Evolutionary conservation across 2,113 vertebrate genomes (phyloP).

Genomic region (Apteryx owenii): DNA sequence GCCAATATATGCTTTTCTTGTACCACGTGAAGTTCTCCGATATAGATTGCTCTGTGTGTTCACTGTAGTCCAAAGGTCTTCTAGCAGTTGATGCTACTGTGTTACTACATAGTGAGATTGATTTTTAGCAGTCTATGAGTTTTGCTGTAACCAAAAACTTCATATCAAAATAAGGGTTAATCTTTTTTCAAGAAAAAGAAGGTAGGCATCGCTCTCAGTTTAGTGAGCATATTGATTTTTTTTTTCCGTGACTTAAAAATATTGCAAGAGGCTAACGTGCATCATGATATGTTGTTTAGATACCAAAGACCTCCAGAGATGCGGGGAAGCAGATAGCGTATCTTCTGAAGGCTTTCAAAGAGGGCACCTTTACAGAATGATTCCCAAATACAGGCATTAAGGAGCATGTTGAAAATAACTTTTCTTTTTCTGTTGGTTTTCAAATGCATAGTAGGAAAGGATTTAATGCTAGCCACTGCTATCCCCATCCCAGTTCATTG

Average conservation of each 20-base stretch:
- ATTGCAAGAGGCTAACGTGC: background rate
- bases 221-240: background rate
- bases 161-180: background rate
- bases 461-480: fast-evolving
- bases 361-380: background rate
- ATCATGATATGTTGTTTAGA: background rate
- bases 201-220: background rate
- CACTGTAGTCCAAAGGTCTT: background rate
- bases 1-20: background rate
- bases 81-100: background rate
- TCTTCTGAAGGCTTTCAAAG: background rate
- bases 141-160: background rate
- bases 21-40: background rate
- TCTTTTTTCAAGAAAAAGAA: background rate
- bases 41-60: background rate
- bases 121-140: background rate
- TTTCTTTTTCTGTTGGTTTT: background rate
- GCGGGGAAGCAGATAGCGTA: background rate
- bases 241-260: background rate
- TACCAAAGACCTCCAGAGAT: background rate
- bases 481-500: background rate
- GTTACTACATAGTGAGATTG: background rate
- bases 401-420: background rate
- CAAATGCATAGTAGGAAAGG: background rate
- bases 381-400: background rate